Evolutionary conservation across 2,888 invertebrate species (phyloP).

Genomic region (Atethmia centrago): DNA sequence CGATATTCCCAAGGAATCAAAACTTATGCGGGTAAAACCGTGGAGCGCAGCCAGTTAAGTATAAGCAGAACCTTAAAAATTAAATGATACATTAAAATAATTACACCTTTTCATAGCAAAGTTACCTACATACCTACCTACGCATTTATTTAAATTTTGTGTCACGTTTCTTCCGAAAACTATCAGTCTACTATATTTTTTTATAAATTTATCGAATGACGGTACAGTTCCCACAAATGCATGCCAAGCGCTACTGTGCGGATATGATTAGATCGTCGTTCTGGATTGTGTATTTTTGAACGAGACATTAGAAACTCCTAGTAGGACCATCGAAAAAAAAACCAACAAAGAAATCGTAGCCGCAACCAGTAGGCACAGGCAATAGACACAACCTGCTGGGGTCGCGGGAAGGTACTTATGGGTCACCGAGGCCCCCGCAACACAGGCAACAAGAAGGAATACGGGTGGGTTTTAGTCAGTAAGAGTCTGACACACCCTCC

Average conservation of each 20-base stretch:
- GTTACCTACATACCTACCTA: neutral
- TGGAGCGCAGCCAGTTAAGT: too few relatives aligned
- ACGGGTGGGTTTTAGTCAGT: too few relatives aligned
- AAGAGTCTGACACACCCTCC: too few relatives aligned
- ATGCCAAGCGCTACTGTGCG: neutral
- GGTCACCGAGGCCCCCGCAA: too few relatives aligned
- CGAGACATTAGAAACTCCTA: too few relatives aligned
- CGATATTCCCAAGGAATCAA: too few relatives aligned
- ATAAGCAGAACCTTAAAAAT: too few relatives aligned
- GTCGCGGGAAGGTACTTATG: too few relatives aligned
- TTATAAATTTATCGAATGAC: too few relatives aligned
- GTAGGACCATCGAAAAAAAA: neutral
- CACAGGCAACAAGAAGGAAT: too few relatives aligned
- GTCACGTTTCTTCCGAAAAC: neutral
- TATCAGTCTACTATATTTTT: neutral
- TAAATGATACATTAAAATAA: too few relatives aligned
- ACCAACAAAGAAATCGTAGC: neutral
- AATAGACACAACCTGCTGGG: conserved; percentile 29
- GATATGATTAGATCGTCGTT: neutral
- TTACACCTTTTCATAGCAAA: neutral
- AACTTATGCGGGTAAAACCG: too few relatives aligned
- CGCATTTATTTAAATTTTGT: neutral
- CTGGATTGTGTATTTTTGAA: neutral
- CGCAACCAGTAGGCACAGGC: neutral
- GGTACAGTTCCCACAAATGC: neutral